Percentiles rank a stretch among this genome's conserved stretches.
phyloP scores from a whole-genome alignment of 2,113 vertebrate genomes.

The Hylia prasina region DNA sequence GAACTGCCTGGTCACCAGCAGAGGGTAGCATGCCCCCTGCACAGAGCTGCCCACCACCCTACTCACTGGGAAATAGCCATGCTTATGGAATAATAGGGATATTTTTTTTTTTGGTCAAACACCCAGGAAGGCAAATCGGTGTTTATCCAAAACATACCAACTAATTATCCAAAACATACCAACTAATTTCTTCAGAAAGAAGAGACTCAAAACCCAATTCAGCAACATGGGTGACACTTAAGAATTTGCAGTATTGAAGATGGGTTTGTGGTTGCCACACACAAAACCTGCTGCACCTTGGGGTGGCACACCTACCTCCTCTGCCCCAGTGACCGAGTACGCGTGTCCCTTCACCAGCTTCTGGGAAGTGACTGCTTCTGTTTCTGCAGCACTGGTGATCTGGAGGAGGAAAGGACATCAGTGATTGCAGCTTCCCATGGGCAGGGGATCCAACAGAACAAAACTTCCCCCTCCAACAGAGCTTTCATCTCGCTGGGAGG shows the following conservation, averaged over 20 bases:
- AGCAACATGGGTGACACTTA: accelerated
- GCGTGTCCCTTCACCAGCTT: constrained; percentile 96
- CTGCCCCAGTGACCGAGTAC: constrained; percentile 88
- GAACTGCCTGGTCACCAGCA: background rate
- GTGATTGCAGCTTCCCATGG: accelerated
- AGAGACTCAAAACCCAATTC: background rate
- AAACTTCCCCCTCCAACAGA: background rate
- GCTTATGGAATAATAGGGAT: background rate
- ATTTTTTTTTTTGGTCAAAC: background rate
- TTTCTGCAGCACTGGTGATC: constrained; percentile 90
- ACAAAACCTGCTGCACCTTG: background rate
- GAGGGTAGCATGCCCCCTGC: background rate
- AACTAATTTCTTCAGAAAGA: background rate
- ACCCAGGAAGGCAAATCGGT: background rate
- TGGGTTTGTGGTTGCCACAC: background rate
- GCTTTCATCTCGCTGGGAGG: accelerated
- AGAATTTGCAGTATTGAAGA: background rate
- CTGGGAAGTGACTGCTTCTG: constrained; percentile 88
- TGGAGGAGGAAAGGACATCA: constrained; percentile 13
- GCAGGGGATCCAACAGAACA: background rate
- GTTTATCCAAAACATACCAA: background rate
- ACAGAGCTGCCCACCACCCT: background rate
- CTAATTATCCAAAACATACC: background rate
- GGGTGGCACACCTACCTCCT: constrained; percentile 74
- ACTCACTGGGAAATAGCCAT: background rate